phyloP scores from a whole-genome alignment of 2,113 vertebrate genomes.

The Anoplopoma fimbria region DNA sequence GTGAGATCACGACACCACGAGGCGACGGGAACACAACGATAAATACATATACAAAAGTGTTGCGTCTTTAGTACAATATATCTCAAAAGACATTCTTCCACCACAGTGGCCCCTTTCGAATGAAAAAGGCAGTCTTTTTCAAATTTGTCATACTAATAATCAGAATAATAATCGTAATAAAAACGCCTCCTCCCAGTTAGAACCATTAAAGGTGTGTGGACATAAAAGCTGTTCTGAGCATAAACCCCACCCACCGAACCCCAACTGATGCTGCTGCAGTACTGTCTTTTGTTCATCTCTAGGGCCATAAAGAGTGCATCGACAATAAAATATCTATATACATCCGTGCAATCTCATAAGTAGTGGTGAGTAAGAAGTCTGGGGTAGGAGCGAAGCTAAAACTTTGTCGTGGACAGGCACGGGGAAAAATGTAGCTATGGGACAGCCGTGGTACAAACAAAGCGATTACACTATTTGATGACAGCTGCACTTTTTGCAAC shows the following conservation, averaged over 20 bases:
- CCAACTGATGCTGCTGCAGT: background rate
- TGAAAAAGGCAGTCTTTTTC: slow-evolving; percentile 66
- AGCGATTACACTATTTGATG: slow-evolving; percentile 4
- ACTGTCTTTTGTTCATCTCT: slow-evolving; percentile 32
- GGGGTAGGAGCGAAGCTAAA: slow-evolving; percentile 43
- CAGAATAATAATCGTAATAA: slow-evolving; percentile 58
- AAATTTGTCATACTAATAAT: slow-evolving; percentile 57
- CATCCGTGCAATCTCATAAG: slow-evolving; percentile 59
- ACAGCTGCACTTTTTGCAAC: slow-evolving; percentile 10
- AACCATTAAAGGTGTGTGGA: slow-evolving; percentile 55
- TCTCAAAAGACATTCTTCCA: slow-evolving; percentile 79
- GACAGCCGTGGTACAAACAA: slow-evolving; percentile 37
- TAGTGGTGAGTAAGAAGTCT: slow-evolving; percentile 31
- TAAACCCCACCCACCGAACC: background rate
- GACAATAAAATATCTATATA: slow-evolving; percentile 61
- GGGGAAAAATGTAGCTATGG: slow-evolving; percentile 33
- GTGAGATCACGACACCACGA: slow-evolving; percentile 39
- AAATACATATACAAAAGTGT: slow-evolving; percentile 74
- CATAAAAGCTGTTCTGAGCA: slow-evolving; percentile 46
- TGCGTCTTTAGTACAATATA: slow-evolving; percentile 72
- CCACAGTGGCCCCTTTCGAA: slow-evolving; percentile 70
- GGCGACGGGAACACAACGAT: slow-evolving; percentile 64
- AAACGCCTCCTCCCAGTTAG: slow-evolving; percentile 47
- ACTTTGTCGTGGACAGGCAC: slow-evolving; percentile 53
- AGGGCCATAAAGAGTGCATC: slow-evolving; percentile 50